Base-by-base conservation (phyloP, 2,888 invertebrate genomes). In the Cephus spinipes region DNA sequence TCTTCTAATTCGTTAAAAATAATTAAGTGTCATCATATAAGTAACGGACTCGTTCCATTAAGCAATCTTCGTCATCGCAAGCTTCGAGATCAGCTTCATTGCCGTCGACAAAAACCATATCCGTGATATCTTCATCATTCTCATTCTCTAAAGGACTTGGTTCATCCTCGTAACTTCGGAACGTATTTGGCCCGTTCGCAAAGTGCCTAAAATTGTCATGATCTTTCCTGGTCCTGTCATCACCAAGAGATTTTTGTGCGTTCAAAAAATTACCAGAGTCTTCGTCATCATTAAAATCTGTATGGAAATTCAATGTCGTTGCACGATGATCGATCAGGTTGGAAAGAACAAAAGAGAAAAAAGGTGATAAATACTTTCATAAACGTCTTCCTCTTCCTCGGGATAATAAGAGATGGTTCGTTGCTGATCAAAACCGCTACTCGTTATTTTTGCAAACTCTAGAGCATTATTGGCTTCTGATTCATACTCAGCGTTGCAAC, bases 51-150 rank as follows among this genome's bases (percentile, higher is more conserved):
- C 83, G 80, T 78, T 84, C 82, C 75, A 85, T 76, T 31, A 84
- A 75, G 23, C 76, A 74, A 31, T 83, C 81, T 76, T 84, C 83
- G 77, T 84, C 80, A 33, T 82, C 81, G 79, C 83, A 83, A 73
- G 31, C 36, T 4, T 79, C 76, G 30, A 81, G 78, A 81, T 84
- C 84, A 12, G 69, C 76, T 32, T 84, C 82, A 71, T 81, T 84
- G 23, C 85, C 84, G 35, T 84, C 84, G 4, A 83, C 82, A 30
- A 85, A 80, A 36, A 85, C 73, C 55, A 81, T 73, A 31, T 83
- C 80, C 23, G 31, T 71, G 12, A 71, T 31, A 23, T 71, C 71
- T 33, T 71, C 31, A 3, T 71, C 71, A 31, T 31, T 33, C 12
- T 71, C 71, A 31, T 32, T 11, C 23, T 55, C 23, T 2, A 23